These are phyloP conservation scores for Crocallis elinguaria DNA, from an alignment of 2,888 invertebrate species.

Conservation along the genomic window DNA sequence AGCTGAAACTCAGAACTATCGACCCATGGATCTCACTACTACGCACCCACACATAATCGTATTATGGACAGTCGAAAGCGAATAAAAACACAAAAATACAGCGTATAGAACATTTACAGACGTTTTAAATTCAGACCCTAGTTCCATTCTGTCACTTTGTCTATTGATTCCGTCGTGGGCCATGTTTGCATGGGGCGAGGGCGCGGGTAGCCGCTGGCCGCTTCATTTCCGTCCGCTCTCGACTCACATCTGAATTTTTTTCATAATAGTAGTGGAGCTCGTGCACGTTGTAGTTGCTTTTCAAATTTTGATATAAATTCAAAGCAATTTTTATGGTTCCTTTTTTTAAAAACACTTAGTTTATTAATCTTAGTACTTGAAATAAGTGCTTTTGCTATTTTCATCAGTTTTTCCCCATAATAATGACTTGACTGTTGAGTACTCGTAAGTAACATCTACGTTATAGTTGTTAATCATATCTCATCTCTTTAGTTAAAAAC, in stretches of 20 bases:
- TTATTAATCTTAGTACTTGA: too few relatives aligned
- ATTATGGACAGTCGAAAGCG: too few relatives aligned
- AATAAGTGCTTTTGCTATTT: too few relatives aligned
- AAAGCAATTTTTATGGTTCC: too few relatives aligned
- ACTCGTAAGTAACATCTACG: too few relatives aligned
- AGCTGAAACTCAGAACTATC: too few relatives aligned
- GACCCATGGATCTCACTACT: too few relatives aligned
- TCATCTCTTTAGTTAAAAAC: too few relatives aligned
- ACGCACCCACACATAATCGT: too few relatives aligned
- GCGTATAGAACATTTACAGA: background rate
- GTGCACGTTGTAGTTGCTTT: background rate
- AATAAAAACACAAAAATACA: background rate
- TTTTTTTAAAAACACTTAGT: background rate
- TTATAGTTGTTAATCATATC: too few relatives aligned
- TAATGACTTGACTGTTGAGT: too few relatives aligned
- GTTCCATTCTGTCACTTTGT: background rate
- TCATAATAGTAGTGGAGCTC: slow-evolving; percentile 8
- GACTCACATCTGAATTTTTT: slow-evolving; percentile 25
- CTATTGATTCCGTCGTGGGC: slow-evolving; percentile 3
- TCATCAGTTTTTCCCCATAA: too few relatives aligned
- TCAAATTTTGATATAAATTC: background rate
- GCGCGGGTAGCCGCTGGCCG: slow-evolving; percentile 17
- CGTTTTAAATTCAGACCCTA: background rate
- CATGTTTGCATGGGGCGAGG: slow-evolving; percentile 22
- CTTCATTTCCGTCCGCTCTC: slow-evolving; percentile 20